phyloP scores from a whole-genome alignment of 2,113 vertebrate genomes.

The Strix aluco region DNA sequence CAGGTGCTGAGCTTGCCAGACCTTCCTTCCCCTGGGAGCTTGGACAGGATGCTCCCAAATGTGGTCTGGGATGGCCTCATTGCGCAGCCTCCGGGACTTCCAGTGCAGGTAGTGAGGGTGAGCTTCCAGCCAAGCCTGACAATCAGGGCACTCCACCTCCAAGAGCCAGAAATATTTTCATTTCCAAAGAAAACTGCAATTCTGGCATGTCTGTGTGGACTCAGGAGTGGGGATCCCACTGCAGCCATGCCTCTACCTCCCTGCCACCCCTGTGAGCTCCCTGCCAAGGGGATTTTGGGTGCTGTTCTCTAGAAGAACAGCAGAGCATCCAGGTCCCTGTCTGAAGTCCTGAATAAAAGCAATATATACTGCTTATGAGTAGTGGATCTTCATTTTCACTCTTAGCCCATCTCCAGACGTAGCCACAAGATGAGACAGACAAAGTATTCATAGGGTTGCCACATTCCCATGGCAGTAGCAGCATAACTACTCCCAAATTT shows the following conservation, averaged over 20 bases:
- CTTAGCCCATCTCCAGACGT: neutral
- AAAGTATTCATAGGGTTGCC: conserved; percentile 29
- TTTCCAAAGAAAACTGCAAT: neutral
- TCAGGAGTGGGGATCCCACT: neutral
- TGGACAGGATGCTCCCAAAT: neutral
- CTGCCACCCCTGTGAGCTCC: neutral
- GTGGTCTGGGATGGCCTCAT: neutral
- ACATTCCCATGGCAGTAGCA: neutral
- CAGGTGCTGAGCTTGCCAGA: neutral
- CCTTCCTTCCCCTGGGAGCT: neutral
- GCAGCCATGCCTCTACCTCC: neutral
- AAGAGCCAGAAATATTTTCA: neutral
- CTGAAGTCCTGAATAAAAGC: neutral
- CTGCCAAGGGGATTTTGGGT: neutral
- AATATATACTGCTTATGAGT: neutral
- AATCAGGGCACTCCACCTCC: neutral
- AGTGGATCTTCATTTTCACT: neutral
- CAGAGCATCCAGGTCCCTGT: neutral
- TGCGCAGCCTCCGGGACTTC: neutral
- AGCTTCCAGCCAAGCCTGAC: neutral
- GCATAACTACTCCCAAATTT: neutral
- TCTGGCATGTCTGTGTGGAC: neutral
- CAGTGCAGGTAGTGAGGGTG: neutral
- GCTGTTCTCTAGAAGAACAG: neutral
- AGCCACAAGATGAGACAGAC: conserved; percentile 4